phyloP scores from a whole-genome alignment of 1,140 invertebrate species.

The Grapholita molesta region DNA sequence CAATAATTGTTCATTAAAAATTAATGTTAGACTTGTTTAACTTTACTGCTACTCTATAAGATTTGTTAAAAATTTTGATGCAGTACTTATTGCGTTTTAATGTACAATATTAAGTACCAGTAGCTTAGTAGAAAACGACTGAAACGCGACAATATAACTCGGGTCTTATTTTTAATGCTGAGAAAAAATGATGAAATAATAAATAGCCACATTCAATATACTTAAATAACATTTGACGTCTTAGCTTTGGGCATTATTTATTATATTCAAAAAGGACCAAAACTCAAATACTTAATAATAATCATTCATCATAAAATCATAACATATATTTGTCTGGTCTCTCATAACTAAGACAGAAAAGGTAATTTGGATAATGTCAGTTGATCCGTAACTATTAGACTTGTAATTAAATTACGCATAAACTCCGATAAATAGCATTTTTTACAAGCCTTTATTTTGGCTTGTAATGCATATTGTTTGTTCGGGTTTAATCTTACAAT shows the following conservation, averaged over 20 bases:
- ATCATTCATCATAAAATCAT: not conserved
- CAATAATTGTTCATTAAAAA: not conserved
- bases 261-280: not conserved
- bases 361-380: not conserved
- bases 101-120: conserved; percentile 30
- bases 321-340: too few relatives aligned
- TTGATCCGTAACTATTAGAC: not conserved
- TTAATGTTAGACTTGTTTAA: not conserved
- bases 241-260: not conserved
- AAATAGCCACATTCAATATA: conserved; percentile 39
- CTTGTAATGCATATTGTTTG: too few relatives aligned
- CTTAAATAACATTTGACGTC: not conserved
- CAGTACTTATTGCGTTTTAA: conserved; percentile 46
- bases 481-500: too few relatives aligned
- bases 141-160: conserved; percentile 65
- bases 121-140: conserved; percentile 62
- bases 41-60: conserved; percentile 4
- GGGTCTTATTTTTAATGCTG: conserved; percentile 59
- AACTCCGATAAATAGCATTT: too few relatives aligned
- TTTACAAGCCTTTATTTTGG: too few relatives aligned
- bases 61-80: conserved; percentile 25
- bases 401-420: too few relatives aligned
- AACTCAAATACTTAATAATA: not conserved
- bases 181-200: conserved; percentile 27
- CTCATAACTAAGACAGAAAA: not conserved